These are phyloP conservation scores for Mythimna lalbum DNA, from an alignment of 2,888 invertebrate species.

Conservation along the genomic window DNA sequence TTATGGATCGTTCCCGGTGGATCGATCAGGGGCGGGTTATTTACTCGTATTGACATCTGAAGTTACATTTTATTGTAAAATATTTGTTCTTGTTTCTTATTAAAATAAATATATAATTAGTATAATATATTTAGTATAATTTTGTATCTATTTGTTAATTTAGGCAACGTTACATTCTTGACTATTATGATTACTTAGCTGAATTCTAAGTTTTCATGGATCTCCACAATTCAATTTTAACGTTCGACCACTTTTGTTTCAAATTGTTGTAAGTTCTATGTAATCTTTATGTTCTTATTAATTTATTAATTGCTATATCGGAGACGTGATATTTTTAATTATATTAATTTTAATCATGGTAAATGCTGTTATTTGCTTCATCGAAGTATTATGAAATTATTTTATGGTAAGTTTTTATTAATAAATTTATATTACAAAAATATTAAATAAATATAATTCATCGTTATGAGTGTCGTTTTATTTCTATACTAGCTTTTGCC, in stretches of 20 bases:
- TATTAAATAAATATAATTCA: constrained; percentile 37
- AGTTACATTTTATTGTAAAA: too few relatives aligned
- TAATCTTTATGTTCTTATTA: neutral
- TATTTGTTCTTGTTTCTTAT: too few relatives aligned
- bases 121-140: neutral
- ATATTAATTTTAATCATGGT: constrained; percentile 21
- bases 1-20: too few relatives aligned
- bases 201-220: neutral
- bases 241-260: neutral
- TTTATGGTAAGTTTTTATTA: constrained; percentile 41
- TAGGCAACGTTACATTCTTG: neutral
- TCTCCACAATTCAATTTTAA: neutral
- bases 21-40: too few relatives aligned
- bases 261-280: neutral
- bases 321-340: constrained; percentile 6
- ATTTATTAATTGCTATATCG: neutral
- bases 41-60: too few relatives aligned
- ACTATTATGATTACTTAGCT: neutral
- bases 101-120: too few relatives aligned
- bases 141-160: neutral
- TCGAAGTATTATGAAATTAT: constrained; percentile 30
- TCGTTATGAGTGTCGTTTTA: constrained; percentile 33
- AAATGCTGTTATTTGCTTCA: constrained; percentile 31
- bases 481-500: constrained; percentile 10
- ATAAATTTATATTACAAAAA: constrained; percentile 23